phyloP scores from a whole-genome alignment of 2,797 vertebrate species.

The Liasis olivaceus region DNA sequence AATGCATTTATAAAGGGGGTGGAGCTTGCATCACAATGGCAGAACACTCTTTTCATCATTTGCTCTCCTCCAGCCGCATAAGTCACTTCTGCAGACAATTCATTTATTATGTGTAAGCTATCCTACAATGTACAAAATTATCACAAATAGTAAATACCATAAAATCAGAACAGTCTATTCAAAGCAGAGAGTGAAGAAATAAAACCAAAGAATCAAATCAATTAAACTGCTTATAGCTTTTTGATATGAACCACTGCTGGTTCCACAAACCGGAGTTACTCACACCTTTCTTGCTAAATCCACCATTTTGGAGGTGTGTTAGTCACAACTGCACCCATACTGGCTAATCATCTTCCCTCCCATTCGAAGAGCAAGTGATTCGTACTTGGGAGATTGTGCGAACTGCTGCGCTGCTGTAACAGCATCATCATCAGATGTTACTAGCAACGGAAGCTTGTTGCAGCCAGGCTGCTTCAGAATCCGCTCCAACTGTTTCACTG shows the following conservation, averaged over 20 bases:
- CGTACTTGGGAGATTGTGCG: slow-evolving; percentile 89
- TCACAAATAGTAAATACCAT: background rate
- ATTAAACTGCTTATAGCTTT: background rate
- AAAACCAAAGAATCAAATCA: background rate
- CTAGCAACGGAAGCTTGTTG: slow-evolving; percentile 91
- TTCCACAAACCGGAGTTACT: background rate
- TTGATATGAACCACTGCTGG: background rate
- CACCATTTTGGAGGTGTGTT: background rate
- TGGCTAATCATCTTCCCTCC: background rate
- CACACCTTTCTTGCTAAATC: background rate
- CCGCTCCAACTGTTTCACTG: slow-evolving; percentile 90
- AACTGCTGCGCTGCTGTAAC: slow-evolving; percentile 96
- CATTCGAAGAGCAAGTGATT: background rate
- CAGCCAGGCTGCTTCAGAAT: slow-evolving; percentile 95
- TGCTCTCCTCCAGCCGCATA: background rate
- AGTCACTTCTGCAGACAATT: background rate
- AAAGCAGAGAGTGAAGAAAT: background rate
- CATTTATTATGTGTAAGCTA: background rate
- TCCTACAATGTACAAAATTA: background rate
- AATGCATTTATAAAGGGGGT: background rate
- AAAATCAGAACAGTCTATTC: background rate
- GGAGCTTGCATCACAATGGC: background rate
- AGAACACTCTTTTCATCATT: background rate
- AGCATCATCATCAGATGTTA: slow-evolving; percentile 87
- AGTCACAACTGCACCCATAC: background rate